Percentiles rank a stretch among this genome's conserved stretches.
These are phyloP conservation scores for Operophtera brumata DNA, from an alignment of 2,888 invertebrate genomes.

Conservation along the genomic window DNA sequence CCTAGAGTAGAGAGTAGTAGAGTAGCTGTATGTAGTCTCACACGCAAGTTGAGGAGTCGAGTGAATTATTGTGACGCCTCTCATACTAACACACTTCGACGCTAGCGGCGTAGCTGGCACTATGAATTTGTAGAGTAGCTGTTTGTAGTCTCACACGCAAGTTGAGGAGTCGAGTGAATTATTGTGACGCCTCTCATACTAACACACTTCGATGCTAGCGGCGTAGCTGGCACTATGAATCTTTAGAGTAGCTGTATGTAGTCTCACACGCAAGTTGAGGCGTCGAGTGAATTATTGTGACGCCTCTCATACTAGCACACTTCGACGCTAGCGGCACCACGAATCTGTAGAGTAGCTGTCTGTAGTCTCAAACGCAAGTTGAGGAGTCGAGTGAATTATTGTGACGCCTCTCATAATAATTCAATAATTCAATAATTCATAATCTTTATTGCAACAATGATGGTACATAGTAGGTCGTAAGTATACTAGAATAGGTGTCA, in stretches of 20 bases:
- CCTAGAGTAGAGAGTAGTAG: too few species aligned
- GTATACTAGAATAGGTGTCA: too few species aligned
- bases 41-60: too few species aligned
- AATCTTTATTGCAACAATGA: too few species aligned
- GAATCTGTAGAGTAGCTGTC: background rate
- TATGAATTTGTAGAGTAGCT: background rate
- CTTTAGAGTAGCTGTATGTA: background rate
- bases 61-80: slow-evolving; percentile 80
- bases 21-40: too few species aligned
- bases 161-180: slow-evolving; percentile 51
- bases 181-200: slow-evolving; percentile 77
- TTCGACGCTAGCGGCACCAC: slow-evolving; percentile 60
- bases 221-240: slow-evolving; percentile 33
- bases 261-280: slow-evolving; percentile 78
- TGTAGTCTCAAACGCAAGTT: slow-evolving; percentile 20
- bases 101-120: slow-evolving; percentile 58
- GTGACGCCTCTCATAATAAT: slow-evolving; percentile 75
- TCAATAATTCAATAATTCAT: too few species aligned
- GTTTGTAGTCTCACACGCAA: slow-evolving; percentile 21
- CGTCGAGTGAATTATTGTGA: slow-evolving; percentile 80
- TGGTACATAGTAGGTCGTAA: too few species aligned
- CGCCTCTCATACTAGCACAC: slow-evolving; percentile 72
- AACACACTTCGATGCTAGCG: slow-evolving; percentile 68
- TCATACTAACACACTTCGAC: slow-evolving; percentile 71
- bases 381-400: slow-evolving; percentile 61